Evolutionary conservation across 2,113 vertebrate genomes (phyloP), one percentile per base, ranked within the genome.

Genomic region (Paedocypris sp.): DNA sequence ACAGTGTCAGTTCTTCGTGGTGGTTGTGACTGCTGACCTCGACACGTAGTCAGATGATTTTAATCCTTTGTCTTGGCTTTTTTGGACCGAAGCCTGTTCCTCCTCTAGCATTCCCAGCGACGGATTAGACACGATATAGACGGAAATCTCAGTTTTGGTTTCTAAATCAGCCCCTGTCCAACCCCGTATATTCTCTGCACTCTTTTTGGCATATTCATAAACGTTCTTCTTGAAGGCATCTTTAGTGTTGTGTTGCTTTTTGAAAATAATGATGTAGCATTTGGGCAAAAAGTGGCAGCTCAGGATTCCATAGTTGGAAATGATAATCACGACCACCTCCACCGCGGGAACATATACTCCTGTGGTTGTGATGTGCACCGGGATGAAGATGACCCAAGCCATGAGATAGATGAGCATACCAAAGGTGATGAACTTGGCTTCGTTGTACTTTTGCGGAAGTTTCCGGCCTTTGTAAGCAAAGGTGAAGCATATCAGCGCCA

Each of bases 321-420:
- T 89, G 65, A 94, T 82, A 66, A 93, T 90, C 13, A 93, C 83
- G 0, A 91, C 90, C 62, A 91, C 88, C 78, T 94, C 90, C 48
- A 91, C 88, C 2, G 90, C 88, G 0, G 89, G 87, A 41, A 90
- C 72, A 60, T 92, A 91, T 43, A 85, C 85, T 15, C 91, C 89
- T 33, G 81, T 80, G 0, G 90, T 91, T 22, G 84, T 91, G 15
- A 84, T 76, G 1, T 91, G 86, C 22, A 91, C 69, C 0, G 90
- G 92, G 26, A 94, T 81, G 62, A 96, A 94, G 1, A 88, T 85
- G 18, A 89, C 62, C 90, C 91, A 94, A 0, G 89, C 87, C 67
- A 91, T 91, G 45, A 94, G 90, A 69, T 90, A 93, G 62, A 92
- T 86, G 4, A 96, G 69, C 91, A 93, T 91, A 54, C 91, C 84